Conservation (phyloP, 2,797 vertebrate genomes). For the Spizella passerina region DNA sequence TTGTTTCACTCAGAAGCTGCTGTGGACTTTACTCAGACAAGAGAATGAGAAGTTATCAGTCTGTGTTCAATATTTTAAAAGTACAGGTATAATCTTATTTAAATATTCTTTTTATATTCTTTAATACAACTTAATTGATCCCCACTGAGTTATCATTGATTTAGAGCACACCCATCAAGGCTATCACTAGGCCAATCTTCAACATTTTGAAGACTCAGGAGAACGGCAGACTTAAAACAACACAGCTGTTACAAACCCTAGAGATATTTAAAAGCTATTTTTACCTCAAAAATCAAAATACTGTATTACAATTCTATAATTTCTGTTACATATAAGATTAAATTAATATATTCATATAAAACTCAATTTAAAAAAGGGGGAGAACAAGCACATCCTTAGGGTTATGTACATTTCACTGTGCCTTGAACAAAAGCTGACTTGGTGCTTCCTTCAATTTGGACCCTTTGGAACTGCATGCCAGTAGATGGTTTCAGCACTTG, state of each 20-base stretch:
- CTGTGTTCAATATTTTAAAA: not conserved
- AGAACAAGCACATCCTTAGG: not conserved
- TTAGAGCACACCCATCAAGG: not conserved
- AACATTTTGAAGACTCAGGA: not conserved
- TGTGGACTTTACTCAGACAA: not conserved
- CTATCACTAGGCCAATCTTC: not conserved
- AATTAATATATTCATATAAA: not conserved
- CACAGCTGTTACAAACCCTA: not conserved
- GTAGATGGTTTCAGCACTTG: not conserved
- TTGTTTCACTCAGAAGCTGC: not conserved
- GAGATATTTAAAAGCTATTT: not conserved
- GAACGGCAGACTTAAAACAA: not conserved
- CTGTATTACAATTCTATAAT: not conserved
- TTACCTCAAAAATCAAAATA: not conserved
- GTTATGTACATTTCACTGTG: not conserved
- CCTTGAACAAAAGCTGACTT: not conserved
- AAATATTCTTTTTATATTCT: not conserved
- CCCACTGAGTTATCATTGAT: not conserved
- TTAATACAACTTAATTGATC: not conserved
- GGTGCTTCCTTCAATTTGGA: not conserved
- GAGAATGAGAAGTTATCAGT: not conserved
- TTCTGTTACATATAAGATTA: not conserved
- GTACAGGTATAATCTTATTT: not conserved
- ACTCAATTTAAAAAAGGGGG: rapidly evolving
- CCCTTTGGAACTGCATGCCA: not conserved